Evolutionary conservation across 2,113 vertebrate genomes (phyloP), one percentile per base, ranked within the genome.

Genomic region (Hydropotes inermis): DNA sequence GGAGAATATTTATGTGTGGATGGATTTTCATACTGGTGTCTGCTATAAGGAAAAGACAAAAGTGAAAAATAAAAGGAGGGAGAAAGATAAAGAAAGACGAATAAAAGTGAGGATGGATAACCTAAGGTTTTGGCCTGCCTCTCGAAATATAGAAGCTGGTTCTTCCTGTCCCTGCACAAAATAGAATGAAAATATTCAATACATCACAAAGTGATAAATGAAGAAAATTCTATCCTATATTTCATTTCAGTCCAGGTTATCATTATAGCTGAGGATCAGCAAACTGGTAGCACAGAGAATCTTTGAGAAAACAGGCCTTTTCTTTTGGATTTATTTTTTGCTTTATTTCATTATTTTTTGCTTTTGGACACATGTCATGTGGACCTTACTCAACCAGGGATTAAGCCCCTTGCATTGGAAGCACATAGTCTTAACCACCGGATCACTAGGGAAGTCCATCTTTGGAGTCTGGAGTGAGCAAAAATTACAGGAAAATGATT

Each of bases 1-100:
- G 61, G 94, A 97, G 98, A 97, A 97, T 97, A 60, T 95, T 98
- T 98, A 70, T 39, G 43, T 91, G 98, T 94, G 93, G 54, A 98
- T 96, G 58, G 64, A 30, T 57, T 96, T 89, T 76, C n/a, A 64
- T 95, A 43, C 55, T 97, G 13, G 16, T 52, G 36, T 84, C 89
- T 97, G 64, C 94, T 97, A 30, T 36, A 19, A 58, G 39, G 83
- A 39, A 97, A 98, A 98, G 91, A 74, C 57, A 95, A 94, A 96
- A 91, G 47, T 39, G 7, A 13, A 15, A 78, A 19, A 13, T 47
- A 6, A 45, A 97, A 45, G 79, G 58, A 76, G 19, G 36, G 47
- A 87, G 43, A 74, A 94, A 95, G 61, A 79, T 11, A 43, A 54
- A 60, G 5, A 25, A 21, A 83, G 55, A 6, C 74, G 96, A 94